A percentile compares a stretch with the other conserved stretches of the same genome.
Evolutionary conservation across 2,797 vertebrate genomes (phyloP).

Genomic region (Cheracebus regulus): DNA sequence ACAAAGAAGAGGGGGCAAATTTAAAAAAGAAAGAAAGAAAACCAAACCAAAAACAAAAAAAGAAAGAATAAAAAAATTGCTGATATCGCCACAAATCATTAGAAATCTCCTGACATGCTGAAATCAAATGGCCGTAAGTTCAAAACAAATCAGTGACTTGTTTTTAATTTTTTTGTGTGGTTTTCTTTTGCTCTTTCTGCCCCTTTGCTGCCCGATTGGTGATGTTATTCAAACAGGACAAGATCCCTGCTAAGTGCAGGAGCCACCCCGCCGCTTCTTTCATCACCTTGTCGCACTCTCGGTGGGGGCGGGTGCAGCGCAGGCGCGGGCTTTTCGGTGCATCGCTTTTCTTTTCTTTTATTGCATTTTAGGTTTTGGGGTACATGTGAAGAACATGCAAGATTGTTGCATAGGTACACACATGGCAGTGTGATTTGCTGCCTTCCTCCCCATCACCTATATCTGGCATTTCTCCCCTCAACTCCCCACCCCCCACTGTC

Average conservation of each 20-base stretch:
- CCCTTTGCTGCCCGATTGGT: conserved; percentile 97
- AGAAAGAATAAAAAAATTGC: conserved; percentile 89
- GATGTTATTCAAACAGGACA: conserved; percentile 98
- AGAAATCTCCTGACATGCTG: conserved; percentile 99
- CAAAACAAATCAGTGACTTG: conserved; percentile 88
- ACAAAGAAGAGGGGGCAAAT: conserved; percentile 66
- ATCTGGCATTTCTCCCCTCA: no score
- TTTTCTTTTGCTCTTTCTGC: conserved; percentile 96
- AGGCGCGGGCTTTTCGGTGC: no score
- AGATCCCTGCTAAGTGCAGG: conserved; percentile 95
- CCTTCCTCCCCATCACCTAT: no score
- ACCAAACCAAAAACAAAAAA: conserved; percentile 81
- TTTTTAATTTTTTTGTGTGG: conserved; percentile 93
- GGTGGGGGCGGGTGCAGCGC: no score
- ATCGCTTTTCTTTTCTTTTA: no score
- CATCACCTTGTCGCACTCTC: conserved; percentile 89
- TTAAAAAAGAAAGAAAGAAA: conserved; percentile 75
- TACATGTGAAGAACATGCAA: no score
- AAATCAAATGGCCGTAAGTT: conserved; percentile 92
- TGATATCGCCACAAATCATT: conserved; percentile 99
- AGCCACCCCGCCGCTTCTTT: conserved; percentile 97
- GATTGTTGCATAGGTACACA: no score
- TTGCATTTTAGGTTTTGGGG: no score
- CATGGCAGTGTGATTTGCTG: no score
- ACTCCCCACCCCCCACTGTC: no score